A percentile compares a stretch with the other conserved stretches of the same genome.
Conservation (phyloP, 1,140 invertebrate genomes). For the Contarinia nasturtii region DNA sequence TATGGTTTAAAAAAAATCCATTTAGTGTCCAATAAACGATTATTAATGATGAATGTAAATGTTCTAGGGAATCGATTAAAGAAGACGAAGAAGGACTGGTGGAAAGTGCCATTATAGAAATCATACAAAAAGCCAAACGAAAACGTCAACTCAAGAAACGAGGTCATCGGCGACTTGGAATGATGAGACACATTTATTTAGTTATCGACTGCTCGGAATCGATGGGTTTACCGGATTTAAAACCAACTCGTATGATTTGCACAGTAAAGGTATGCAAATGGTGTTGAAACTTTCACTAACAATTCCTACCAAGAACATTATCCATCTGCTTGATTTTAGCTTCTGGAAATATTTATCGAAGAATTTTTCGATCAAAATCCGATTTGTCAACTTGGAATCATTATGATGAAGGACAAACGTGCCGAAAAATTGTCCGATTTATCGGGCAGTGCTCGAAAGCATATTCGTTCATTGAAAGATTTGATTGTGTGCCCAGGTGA, state of each 20-base stretch:
- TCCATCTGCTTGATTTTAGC: conserved; percentile 34
- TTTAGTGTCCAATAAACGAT: not conserved
- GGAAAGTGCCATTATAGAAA: conserved; percentile 73
- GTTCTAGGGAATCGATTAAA: conserved; percentile 78
- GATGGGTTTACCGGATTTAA: conserved; percentile 87
- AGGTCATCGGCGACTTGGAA: conserved; percentile 66
- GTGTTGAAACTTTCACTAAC: too few relatives aligned
- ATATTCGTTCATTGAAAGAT: conserved; percentile 43
- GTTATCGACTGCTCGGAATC: conserved; percentile 83
- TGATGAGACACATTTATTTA: conserved; percentile 89
- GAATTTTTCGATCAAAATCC: conserved; percentile 98
- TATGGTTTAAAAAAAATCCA: conserved; percentile 24
- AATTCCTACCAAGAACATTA: too few relatives aligned
- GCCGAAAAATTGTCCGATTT: conserved; percentile 83
- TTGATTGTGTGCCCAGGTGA: conserved; percentile 54
- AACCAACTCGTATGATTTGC: conserved; percentile 80
- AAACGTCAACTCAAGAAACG: conserved; percentile 52
- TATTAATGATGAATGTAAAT: not conserved
- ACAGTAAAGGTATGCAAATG: conserved; percentile 74
- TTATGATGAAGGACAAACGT: conserved; percentile 80
- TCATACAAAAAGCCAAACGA: conserved; percentile 73
- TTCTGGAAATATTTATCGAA: conserved; percentile 83
- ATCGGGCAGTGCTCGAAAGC: conserved; percentile 66
- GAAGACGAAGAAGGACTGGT: conserved; percentile 88
- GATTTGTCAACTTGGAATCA: conserved; percentile 88